Evolutionary conservation across 2,888 invertebrate species (phyloP).

Genomic region (Campoplex capitator): DNA sequence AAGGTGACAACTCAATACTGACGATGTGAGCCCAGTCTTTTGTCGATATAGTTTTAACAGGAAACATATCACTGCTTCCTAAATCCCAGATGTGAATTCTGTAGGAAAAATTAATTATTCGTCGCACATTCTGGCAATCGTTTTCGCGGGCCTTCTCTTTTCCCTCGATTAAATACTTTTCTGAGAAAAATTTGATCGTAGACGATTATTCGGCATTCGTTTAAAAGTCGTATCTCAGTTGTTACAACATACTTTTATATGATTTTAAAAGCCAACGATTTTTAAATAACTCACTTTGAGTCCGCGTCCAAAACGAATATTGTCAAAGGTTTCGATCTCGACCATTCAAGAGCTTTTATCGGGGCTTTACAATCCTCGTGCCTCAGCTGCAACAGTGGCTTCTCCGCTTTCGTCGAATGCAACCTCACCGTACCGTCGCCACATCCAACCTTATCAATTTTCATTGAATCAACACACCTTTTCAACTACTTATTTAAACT

Average conservation of each 20-base stretch:
- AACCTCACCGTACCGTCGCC: conserved; percentile 85
- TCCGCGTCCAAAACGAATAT: conserved; percentile 85
- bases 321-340: conserved; percentile 85
- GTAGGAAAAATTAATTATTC: conserved; percentile 52
- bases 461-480: background rate
- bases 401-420: conserved; percentile 84
- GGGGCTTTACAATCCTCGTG: conserved; percentile 77
- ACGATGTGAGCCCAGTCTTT: conserved; percentile 82
- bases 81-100: conserved; percentile 86
- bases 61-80: conserved; percentile 85
- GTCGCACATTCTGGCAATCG: background rate
- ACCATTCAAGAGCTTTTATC: conserved; percentile 86
- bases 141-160: background rate
- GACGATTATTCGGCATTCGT: too few relatives aligned
- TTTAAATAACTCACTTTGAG: conserved; percentile 79
- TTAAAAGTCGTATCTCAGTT: too few relatives aligned
- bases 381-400: conserved; percentile 84
- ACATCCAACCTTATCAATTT: conserved; percentile 83
- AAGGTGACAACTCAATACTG: conserved; percentile 84
- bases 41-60: conserved; percentile 84
- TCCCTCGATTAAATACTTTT: background rate
- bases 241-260: too few relatives aligned
- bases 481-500: background rate
- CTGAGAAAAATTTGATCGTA: background rate
- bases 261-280: too few relatives aligned